Conservation (phyloP, 30 jellyfish, hydroid and myxozoan genomes). For the Pelagia noctiluca region DNA sequence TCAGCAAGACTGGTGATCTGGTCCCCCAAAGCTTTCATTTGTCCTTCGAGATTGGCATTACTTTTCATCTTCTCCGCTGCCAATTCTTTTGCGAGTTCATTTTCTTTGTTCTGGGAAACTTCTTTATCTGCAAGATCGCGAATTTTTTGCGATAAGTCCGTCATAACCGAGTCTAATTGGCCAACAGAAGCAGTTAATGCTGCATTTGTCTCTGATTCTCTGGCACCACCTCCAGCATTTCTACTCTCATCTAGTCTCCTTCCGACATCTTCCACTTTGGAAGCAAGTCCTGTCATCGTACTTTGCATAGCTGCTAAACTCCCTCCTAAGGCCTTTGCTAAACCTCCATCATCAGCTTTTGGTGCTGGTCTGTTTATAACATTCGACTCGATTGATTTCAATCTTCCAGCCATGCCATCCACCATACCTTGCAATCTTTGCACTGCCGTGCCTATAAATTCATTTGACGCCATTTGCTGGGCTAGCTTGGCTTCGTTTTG, state of each 20-base stretch:
- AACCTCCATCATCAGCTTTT: constrained; percentile 42
- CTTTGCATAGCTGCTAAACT: constrained; percentile 62
- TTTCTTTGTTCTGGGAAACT: constrained; percentile 16
- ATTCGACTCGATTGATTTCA: constrained; percentile 46
- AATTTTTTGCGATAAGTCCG: constrained; percentile 50
- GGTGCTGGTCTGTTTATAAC: constrained; percentile 49
- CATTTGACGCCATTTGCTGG: constrained; percentile 60
- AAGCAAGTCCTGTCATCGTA: constrained; percentile 39
- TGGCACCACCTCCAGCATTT: not conserved
- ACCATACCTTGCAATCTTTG: constrained; percentile 73
- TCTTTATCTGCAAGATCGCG: constrained; percentile 65
- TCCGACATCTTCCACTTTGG: constrained; percentile 25
- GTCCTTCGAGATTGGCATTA: constrained; percentile 49
- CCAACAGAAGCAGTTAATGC: constrained; percentile 60
- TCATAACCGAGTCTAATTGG: constrained; percentile 68
- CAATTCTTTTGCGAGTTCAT: constrained; percentile 1
- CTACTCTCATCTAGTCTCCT: constrained; percentile 1
- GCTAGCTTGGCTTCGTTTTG: constrained; percentile 58
- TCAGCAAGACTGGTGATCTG: constrained; percentile 52
- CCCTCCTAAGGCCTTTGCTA: constrained; percentile 50
- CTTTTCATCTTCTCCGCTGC: constrained; percentile 40
- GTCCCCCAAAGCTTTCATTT: constrained; percentile 57
- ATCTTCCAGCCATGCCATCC: constrained; percentile 64
- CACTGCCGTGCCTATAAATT: constrained; percentile 63
- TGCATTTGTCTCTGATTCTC: constrained; percentile 32